These are phyloP conservation scores for Spermophilus dauricus DNA, from an alignment of 2,113 vertebrate genomes.

Conservation along the genomic window DNA sequence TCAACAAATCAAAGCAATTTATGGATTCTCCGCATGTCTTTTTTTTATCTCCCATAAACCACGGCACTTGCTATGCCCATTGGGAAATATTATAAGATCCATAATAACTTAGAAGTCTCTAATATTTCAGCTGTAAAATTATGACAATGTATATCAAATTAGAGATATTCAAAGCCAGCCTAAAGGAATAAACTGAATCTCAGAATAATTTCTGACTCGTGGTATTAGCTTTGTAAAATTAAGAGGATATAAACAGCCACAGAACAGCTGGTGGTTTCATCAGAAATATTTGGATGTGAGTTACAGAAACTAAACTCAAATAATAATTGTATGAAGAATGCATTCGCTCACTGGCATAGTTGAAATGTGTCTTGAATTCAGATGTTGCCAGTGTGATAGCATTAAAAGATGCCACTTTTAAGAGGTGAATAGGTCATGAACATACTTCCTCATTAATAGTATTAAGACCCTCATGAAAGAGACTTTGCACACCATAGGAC, in stretches of 20 bases:
- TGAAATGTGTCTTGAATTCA: neutral
- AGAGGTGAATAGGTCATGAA: neutral
- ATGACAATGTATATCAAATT: neutral
- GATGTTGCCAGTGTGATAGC: neutral
- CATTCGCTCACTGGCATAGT: neutral
- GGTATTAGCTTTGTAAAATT: neutral
- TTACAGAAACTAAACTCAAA: neutral
- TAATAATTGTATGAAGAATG: neutral
- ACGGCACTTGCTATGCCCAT: neutral
- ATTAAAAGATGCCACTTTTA: neutral
- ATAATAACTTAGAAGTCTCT: neutral
- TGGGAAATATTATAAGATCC: neutral
- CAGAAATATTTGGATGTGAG: neutral
- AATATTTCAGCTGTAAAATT: neutral
- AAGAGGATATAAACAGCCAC: neutral
- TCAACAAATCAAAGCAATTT: neutral
- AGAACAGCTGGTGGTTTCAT: neutral
- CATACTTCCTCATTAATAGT: neutral
- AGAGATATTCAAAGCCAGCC: neutral
- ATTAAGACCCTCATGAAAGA: neutral
- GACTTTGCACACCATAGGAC: neutral
- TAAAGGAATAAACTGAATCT: conserved; percentile 2
- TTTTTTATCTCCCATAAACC: neutral
- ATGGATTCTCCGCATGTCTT: accelerated
- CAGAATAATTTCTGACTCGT: neutral